Evolutionary conservation across 1,140 invertebrate species (phyloP).

Genomic region (Lycorma delicatula): DNA sequence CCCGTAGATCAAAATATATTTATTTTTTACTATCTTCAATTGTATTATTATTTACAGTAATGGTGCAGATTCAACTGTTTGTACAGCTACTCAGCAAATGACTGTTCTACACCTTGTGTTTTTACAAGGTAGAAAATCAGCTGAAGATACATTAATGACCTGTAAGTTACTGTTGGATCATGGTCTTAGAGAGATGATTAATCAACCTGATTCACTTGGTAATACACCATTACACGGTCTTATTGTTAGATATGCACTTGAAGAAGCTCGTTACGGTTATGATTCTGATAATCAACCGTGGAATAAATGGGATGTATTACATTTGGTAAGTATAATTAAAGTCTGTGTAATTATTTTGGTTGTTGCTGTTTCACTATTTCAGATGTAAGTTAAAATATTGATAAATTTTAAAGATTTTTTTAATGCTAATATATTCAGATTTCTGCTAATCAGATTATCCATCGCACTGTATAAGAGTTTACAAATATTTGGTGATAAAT

Average conservation of each 20-base stretch:
- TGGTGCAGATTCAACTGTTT: constrained; percentile 56
- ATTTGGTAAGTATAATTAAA: constrained; percentile 43
- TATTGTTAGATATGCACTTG: constrained; percentile 57
- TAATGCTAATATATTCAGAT: no score
- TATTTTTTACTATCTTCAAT: no score
- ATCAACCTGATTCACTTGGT: constrained; percentile 58
- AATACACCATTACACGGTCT: constrained; percentile 54
- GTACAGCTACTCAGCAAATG: constrained; percentile 65
- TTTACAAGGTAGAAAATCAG: constrained; percentile 52
- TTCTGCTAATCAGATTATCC: no score
- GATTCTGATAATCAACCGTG: constrained; percentile 45
- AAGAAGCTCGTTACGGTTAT: constrained; percentile 59
- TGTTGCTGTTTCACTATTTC: no score
- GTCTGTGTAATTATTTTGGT: no score
- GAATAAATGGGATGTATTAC: constrained; percentile 64
- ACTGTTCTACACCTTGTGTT: constrained; percentile 58
- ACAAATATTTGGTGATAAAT: no score
- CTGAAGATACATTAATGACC: constrained; percentile 57
- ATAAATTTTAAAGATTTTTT: no score
- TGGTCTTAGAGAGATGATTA: constrained; percentile 60
- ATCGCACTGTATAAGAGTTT: no score
- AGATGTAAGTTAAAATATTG: no score
- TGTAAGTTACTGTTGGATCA: constrained; percentile 55
- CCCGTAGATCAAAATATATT: no score
- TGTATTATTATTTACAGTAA: constrained; percentile 30